Evolutionary conservation across 2,113 vertebrate species (phyloP).

Genomic region (Antennarius striatus): DNA sequence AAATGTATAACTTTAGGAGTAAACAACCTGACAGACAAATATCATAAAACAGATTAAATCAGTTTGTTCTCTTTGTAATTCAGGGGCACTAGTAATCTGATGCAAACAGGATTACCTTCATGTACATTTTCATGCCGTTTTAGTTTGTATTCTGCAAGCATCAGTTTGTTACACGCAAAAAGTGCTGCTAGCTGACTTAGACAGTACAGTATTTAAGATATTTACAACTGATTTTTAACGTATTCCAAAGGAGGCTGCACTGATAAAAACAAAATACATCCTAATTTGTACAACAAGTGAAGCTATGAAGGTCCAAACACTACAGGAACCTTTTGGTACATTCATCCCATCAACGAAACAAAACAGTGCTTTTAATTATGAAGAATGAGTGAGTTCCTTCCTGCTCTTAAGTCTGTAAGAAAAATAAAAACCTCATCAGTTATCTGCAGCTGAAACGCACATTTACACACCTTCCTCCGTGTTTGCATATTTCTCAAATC

Average conservation of each 20-base stretch:
- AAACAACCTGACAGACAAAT: conserved; percentile 47
- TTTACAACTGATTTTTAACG: conserved; percentile 58
- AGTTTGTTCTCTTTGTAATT: conserved; percentile 57
- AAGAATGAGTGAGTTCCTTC: not conserved
- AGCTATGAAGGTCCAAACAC: conserved; percentile 40
- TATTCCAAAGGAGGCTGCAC: conserved; percentile 42
- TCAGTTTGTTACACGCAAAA: conserved; percentile 37
- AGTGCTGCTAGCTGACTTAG: conserved; percentile 47
- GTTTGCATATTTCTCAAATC: conserved; percentile 34
- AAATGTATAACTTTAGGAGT: conserved; percentile 40
- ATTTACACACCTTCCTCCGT: conserved; percentile 24
- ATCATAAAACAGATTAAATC: conserved; percentile 39
- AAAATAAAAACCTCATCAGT: not conserved
- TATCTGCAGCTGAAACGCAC: not conserved
- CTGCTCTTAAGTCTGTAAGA: not conserved
- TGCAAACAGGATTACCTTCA: conserved; percentile 22
- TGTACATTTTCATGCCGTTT: conserved; percentile 14
- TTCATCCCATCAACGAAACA: conserved; percentile 32
- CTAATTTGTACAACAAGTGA: conserved; percentile 48
- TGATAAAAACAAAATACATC: conserved; percentile 51
- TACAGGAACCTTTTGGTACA: conserved; percentile 45
- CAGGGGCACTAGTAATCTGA: conserved; percentile 48
- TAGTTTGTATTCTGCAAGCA: conserved; percentile 28
- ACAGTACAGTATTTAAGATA: conserved; percentile 55
- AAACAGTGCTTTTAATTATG: conserved; percentile 20